Base-by-base conservation (phyloP, 2,888 invertebrate species). In the Actias luna region DNA sequence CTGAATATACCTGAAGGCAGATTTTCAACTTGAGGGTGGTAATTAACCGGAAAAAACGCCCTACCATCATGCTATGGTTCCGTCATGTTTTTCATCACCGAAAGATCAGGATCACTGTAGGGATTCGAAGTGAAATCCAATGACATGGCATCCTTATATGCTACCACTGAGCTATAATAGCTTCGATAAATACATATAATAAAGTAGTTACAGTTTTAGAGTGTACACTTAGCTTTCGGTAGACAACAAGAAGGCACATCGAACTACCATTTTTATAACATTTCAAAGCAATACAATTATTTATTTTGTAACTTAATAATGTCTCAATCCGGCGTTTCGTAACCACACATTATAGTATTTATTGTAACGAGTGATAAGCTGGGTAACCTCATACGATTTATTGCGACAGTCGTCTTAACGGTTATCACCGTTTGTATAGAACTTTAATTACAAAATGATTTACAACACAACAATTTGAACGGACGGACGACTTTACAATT, bases 361-460 rank as follows among this genome's bases (percentile, higher is more conserved):
- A 50, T 25, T 12, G 25, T 22, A 22, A 50, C 22, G 46, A 50
- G 25, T 50, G 46, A 50, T 50, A 50, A 50, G n/a, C 46, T 8
- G 46, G 46, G n/a, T n/a, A 50, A 50, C 46, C 46, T 50, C 46
- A 50, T 25, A 50, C 25, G 10, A 50, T 50, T 25, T 50, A 50
- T 50, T 50, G 46, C 46, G 46, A 50, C 46, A 50, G 25, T 12
- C 12, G 46, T 50, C 12, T 50, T 25, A 50, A 50, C 46, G 46
- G 25, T 50, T 22, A 50, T 50, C 25, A 50, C 12, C 25, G 12
- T 50, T 50, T 50, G 25, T 50, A 50, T 4, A 50, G 25, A 25
- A 50, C 2, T 25, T 2, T 50, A 50, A 50, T 50, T 50, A 50
- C 46, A 50, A 50, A 50, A 25, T 50, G 22, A 50, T 22, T 50